Base-by-base conservation (phyloP, 2,888 invertebrate genomes). In the Lymantria dispar region DNA sequence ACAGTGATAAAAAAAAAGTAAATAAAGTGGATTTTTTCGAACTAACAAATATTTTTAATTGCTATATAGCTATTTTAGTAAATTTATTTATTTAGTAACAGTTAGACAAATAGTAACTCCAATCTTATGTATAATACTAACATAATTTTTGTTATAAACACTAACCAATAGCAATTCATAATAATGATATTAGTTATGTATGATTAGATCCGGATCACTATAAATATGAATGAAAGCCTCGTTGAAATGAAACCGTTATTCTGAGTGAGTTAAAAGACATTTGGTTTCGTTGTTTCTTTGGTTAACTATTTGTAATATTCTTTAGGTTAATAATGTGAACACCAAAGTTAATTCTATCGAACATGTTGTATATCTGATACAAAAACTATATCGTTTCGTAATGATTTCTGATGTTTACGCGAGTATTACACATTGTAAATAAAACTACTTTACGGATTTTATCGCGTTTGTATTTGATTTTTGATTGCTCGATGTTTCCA, bases 291-390 rank as follows among this genome's bases (percentile, higher is more conserved):
- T 83, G 67, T 80, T 78, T 58, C 70, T 81, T 85, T 75, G 78
- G 83, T 87, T 85, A 81, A 80, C 78, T 85, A 82, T 79, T 86
- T 87, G 66, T 88, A 84, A 76, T 81, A 68, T 72, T 61, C 57
- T 74, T 76, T 86, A 84, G 80, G 78, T 83, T 85, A 80, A 80
- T 78, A 66, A 75, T 73, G 47, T 77, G 74, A 75, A 77, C 79
- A 80, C 87, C 88, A 89, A 89, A 88, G 88, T 83, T 76, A 72
- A 70, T 73, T 64, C 62, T 65, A 61, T 70, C 58, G 52, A 60
- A 62, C 62, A 62, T 69, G 29, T 42, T 58, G 57, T 63, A 62
- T 58, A 61, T 52, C 57, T 62, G 57, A 53, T 50, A 58, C 55
- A 53, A 60, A 54, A 55, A 45, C 48, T 54, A 53, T 47, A 67